These are phyloP conservation scores for Trisateles emortualis DNA, from an alignment of 2,888 invertebrate species.

Conservation along the genomic window DNA sequence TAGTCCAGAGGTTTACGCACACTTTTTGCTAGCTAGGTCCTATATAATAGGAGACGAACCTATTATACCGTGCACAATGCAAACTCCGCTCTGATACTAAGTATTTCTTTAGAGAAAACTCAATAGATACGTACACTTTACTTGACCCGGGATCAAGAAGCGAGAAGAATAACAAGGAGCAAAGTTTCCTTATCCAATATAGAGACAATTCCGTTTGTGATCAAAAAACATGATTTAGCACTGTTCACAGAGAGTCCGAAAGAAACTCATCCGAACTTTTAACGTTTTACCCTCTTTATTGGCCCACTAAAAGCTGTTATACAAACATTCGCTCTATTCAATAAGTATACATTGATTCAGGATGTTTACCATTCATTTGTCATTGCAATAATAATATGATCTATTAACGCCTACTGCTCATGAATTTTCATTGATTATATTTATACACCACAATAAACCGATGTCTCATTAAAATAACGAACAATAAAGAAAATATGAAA, in stretches of 20 bases:
- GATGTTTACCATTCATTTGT: no score
- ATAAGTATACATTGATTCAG: neutral
- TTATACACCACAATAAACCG: slow-evolving; percentile 1
- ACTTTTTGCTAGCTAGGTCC: no score
- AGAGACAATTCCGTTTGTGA: slow-evolving; percentile 7
- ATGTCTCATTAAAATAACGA: slow-evolving; percentile 5
- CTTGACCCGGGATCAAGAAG: no score
- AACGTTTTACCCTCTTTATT: slow-evolving; percentile 10
- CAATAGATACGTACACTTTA: no score
- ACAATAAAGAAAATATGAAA: neutral
- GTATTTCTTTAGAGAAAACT: no score
- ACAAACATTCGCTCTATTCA: neutral
- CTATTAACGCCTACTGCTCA: no score
- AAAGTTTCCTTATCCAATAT: slow-evolving; percentile 5
- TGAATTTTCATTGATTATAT: no score
- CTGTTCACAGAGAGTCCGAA: neutral
- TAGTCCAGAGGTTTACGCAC: no score
- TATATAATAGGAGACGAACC: no score
- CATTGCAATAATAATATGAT: no score
- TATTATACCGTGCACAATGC: no score
- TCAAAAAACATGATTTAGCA: slow-evolving; percentile 9
- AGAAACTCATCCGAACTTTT: slow-evolving; percentile 13
- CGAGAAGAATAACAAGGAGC: neutral
- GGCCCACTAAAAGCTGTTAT: slow-evolving; percentile 1
- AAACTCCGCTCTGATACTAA: no score